Base-by-base conservation (phyloP, 2,797 vertebrate species). In the Ctenopoma kingsleyae region DNA sequence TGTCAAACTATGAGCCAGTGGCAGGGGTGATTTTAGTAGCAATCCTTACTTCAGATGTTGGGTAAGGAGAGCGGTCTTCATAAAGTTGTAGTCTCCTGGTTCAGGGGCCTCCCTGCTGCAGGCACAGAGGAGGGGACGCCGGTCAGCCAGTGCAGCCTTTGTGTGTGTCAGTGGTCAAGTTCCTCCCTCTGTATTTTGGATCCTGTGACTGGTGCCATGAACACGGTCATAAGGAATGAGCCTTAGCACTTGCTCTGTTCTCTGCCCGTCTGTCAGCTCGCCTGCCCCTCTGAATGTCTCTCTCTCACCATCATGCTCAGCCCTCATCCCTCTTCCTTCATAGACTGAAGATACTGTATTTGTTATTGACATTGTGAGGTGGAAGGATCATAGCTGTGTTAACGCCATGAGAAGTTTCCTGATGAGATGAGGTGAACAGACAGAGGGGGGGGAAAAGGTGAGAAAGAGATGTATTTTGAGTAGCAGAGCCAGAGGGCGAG, bases 141-240 rank as follows among this genome's bases (percentile, higher is more conserved):
- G 65, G 57, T 62, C 60, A 47, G 17, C 2, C 16, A 47, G 36
- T 27, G 27, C 40, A 59, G 47, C n/a, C 63, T 47, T 53, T 58
- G 50, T 61, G 50, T 63, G 65, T 71, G 54, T 80, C 68, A 55
- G 63, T 23, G 35, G 36, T 66, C 63, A 38, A 59, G 57, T 57
- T 63, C 67, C 66, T 44, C 58, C 61, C 48, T 38, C 53, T 59
- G 58, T 47, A 70, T 71, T 66, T 35, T 52, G 38, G 36, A 48
- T 36, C 27, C 55, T 49, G 51, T 20, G 54, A 54, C 72, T 76
- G 75, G 47, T 73, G 68, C 72, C 58, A 48, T 27, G 56, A 78
- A 71, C 76, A 10, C 70, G 78, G 80, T 83, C 74, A 59, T 63
- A 66, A 72, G 70, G 78, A 80, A 74, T 83, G 76, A 80, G 69